phyloP scores from a whole-genome alignment of 2,797 vertebrate species.

The Sebastes matsubarae region DNA sequence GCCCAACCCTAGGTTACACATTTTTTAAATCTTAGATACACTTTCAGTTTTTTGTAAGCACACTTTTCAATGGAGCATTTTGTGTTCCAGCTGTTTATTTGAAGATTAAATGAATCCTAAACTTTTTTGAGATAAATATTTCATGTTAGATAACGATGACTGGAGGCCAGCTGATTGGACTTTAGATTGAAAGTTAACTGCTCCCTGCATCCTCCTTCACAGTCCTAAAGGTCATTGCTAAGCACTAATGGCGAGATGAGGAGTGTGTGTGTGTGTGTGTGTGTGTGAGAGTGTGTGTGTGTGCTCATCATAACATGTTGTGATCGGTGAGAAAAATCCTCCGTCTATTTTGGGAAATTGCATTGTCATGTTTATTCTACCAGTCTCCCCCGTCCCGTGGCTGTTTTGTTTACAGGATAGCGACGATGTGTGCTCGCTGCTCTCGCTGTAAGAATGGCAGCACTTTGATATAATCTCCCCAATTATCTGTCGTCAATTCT shows the following conservation, averaged over 20 bases:
- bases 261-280: background rate
- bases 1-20: too few relatives aligned
- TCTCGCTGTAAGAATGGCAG: slow-evolving; percentile 43
- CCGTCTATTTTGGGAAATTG: slow-evolving; percentile 26
- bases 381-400: background rate
- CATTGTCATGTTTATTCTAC: slow-evolving; percentile 51
- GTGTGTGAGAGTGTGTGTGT: too few relatives aligned
- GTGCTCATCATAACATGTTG: slow-evolving; percentile 11
- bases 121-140: background rate
- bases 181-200: background rate
- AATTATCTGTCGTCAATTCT: slow-evolving; percentile 63
- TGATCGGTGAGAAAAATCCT: slow-evolving; percentile 25
- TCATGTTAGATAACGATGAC: background rate
- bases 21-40: too few relatives aligned
- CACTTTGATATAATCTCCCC: slow-evolving; percentile 72
- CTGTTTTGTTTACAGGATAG: slow-evolving; percentile 58
- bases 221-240: slow-evolving; percentile 19
- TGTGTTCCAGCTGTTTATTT: background rate
- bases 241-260: background rate
- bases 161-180: background rate
- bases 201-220: background rate
- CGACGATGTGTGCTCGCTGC: background rate
- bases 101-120: background rate
- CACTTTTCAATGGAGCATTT: background rate
- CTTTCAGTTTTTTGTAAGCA: background rate